These are phyloP conservation scores for Plusia festucae DNA, from an alignment of 2,888 invertebrate genomes.

Conservation along the genomic window DNA sequence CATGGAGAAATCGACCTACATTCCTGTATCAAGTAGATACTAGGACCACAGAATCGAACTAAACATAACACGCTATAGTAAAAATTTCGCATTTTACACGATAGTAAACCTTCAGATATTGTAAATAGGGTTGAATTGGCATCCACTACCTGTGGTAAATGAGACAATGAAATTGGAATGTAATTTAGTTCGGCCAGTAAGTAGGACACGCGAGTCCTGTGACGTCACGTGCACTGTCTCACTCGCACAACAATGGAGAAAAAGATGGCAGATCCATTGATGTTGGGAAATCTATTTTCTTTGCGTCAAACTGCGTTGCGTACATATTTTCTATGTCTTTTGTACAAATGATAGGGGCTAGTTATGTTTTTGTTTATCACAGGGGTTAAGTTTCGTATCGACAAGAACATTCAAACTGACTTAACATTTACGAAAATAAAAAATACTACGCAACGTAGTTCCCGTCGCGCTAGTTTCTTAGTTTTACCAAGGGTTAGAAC, in stretches of 20 bases:
- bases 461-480: too few relatives aligned
- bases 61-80: constrained; percentile 35
- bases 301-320: constrained; percentile 15
- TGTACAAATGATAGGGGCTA: neutral
- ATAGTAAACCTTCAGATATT: constrained; percentile 26
- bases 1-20: constrained; percentile 67
- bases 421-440: too few relatives aligned
- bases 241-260: constrained; percentile 53
- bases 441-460: too few relatives aligned
- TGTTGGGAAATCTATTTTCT: constrained; percentile 36
- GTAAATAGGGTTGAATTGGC: constrained; percentile 27
- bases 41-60: constrained; percentile 43
- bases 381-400: too few relatives aligned
- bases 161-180: constrained; percentile 56
- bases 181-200: constrained; percentile 56
- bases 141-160: constrained; percentile 12
- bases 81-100: constrained; percentile 29
- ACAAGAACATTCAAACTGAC: too few relatives aligned
- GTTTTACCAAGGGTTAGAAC: too few relatives aligned
- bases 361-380: neutral
- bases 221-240: constrained; percentile 73
- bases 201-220: constrained; percentile 66
- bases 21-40: constrained; percentile 50
- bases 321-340: neutral
- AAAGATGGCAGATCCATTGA: constrained; percentile 71